A percentile compares a stretch with the other conserved stretches of the same genome.
These are phyloP conservation scores for Aphis gossypii DNA, from an alignment of 1,140 invertebrate species.

Conservation along the genomic window DNA sequence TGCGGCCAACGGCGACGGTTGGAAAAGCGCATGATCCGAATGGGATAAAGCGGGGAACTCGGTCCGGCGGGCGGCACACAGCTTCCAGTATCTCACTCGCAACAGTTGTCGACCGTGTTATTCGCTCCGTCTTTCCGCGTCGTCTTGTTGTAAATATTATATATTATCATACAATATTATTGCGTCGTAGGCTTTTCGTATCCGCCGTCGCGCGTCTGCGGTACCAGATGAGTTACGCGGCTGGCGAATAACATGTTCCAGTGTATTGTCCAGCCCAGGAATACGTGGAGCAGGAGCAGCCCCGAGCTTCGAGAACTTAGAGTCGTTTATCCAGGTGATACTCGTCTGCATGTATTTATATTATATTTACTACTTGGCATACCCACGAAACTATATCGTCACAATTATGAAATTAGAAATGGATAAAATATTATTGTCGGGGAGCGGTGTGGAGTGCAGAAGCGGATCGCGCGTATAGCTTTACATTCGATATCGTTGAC, in stretches of 20 bases:
- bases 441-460: background rate
- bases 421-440: background rate
- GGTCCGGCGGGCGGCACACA: conserved; percentile 33
- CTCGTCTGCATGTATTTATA: background rate
- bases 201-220: background rate
- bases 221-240: background rate
- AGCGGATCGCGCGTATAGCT: background rate
- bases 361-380: background rate
- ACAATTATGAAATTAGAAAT: background rate
- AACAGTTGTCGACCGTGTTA: conserved; percentile 27
- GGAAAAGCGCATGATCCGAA: conserved; percentile 43
- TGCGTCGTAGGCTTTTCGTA: background rate
- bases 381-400: too few species aligned
- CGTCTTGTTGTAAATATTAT: conserved; percentile 38
- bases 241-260: conserved; percentile 72
- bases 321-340: conserved; percentile 79
- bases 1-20: background rate
- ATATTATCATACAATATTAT: background rate
- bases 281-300: conserved; percentile 77
- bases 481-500: background rate
- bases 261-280: conserved; percentile 81
- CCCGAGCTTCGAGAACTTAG: conserved; percentile 70
- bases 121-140: background rate
- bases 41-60: conserved; percentile 4
- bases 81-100: conserved; percentile 38